A percentile compares a stretch with the other conserved stretches of the same genome.
Evolutionary conservation across 2,797 vertebrate genomes (phyloP).

Genomic region (Atherinosoma microstoma): DNA sequence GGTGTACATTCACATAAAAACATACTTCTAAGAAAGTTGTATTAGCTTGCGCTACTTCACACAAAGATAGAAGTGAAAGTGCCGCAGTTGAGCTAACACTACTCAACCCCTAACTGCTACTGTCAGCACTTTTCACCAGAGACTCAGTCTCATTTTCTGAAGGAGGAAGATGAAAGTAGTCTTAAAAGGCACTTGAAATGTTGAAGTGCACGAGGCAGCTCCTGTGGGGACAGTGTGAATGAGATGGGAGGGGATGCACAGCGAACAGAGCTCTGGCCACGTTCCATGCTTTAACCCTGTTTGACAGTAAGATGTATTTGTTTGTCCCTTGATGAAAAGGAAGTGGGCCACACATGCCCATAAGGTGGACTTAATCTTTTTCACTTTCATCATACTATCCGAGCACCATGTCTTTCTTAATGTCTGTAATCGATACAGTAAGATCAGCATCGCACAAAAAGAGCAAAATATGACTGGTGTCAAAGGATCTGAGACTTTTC

Average conservation of each 20-base stretch:
- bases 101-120: constrained; percentile 68
- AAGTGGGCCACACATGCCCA: constrained; percentile 12
- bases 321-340: constrained; percentile 30
- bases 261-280: constrained; percentile 39
- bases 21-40: constrained; percentile 40
- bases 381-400: background rate
- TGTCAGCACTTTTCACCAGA: constrained; percentile 77
- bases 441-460: constrained; percentile 21
- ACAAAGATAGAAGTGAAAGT: constrained; percentile 58
- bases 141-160: constrained; percentile 73
- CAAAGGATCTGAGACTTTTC: constrained; percentile 10
- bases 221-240: constrained; percentile 55
- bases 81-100: constrained; percentile 54
- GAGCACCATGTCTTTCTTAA: constrained; percentile 15
- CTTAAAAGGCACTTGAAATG: constrained; percentile 77
- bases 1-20: constrained; percentile 30
- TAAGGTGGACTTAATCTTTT: constrained; percentile 3
- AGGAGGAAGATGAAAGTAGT: constrained; percentile 78
- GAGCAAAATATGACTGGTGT: constrained; percentile 27
- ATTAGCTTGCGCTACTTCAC: constrained; percentile 52
- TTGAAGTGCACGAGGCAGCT: constrained; percentile 59
- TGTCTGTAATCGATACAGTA: constrained; percentile 17
- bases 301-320: constrained; percentile 54
- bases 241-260: constrained; percentile 40
- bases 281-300: constrained; percentile 50